A percentile compares a stretch with the other conserved stretches of the same genome.
Evolutionary conservation across 35 echinoderm and acorn worm species (phyloP).

Genomic region (Heliocidaris tuberculata): DNA sequence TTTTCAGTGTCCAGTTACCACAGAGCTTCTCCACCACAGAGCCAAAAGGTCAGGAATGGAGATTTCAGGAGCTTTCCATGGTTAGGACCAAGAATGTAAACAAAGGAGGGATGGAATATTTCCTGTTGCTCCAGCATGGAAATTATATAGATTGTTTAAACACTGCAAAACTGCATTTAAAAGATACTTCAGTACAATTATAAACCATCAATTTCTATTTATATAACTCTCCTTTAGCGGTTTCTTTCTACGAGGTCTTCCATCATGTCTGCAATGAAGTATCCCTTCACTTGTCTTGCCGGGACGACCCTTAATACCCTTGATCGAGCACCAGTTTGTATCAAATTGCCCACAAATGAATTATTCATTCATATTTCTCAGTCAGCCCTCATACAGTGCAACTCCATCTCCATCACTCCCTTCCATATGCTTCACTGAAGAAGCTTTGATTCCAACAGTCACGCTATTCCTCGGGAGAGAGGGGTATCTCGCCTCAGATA

Average conservation of each 20-base stretch:
- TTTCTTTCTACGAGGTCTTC: neutral
- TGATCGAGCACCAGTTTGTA: conserved; percentile 14
- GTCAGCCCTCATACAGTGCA: neutral
- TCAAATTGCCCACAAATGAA: conserved; percentile 36
- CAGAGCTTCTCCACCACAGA: neutral
- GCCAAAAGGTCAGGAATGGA: neutral
- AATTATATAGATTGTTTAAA: neutral
- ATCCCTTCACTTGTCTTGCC: conserved; percentile 28
- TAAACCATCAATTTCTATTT: neutral
- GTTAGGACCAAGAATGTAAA: conserved; percentile 1
- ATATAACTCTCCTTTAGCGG: neutral
- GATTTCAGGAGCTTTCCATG: neutral
- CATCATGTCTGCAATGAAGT: neutral
- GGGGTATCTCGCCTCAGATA: neutral
- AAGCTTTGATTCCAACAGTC: neutral
- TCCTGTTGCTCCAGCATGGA: conserved; percentile 8
- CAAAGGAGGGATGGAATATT: neutral
- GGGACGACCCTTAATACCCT: neutral
- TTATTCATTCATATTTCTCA: conserved; percentile 14
- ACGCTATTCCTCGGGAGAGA: neutral
- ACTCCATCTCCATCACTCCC: neutral
- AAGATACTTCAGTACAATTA: neutral
- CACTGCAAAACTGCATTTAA: neutral
- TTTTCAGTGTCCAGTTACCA: neutral
- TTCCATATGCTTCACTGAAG: neutral